Base-by-base conservation (phyloP, 2,797 vertebrate genomes). In the Cottoperca gobio region DNA sequence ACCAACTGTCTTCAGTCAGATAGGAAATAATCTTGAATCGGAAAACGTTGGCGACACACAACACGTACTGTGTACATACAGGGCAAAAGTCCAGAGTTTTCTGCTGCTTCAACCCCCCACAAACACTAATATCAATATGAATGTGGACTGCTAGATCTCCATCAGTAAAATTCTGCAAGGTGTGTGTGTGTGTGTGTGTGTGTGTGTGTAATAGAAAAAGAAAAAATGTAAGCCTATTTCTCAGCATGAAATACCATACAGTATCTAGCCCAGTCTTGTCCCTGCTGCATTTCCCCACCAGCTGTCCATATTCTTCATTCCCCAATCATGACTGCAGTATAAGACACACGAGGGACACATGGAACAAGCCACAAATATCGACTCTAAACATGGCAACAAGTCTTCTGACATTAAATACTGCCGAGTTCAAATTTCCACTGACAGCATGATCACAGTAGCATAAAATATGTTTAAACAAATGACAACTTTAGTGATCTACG, bases 301-400 rank as follows among this genome's bases (percentile, higher is more conserved):
- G 79, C 73, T 89, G 86, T 81, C 71, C 70, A 63, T 42, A 48
- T 60, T 74, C 40, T 23, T 87, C 83, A 69, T 48, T 71, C 73
- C 48, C 6, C 52, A 28, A 68, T 52, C 77, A 26, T 62, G 70
- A 63, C 42, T 73, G 76, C 61, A 24, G 53, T 31, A 53, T 50
- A 45, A 68, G 35, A 58, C 68, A 49, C 35, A 67, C 35, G 9
- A 35, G 57, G 58, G 52, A 69, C 82, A 40, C 48, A 72, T 55
- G 70, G 74, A 55, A 43, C 26, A 21, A 66, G 85, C 69, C 64
- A 53, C 52, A 83, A 88, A 89, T 85, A 88, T 77, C 82, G 2
- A 11, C 21, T 70, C 70, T 73, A 75, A 87, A 87, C 69, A 76
- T 73, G 71, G 74, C 42, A 81, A 49, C 76, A 63, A 14, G 52